Evolutionary conservation across 2,113 vertebrate species (phyloP).

Genomic region (Aythya baeri): DNA sequence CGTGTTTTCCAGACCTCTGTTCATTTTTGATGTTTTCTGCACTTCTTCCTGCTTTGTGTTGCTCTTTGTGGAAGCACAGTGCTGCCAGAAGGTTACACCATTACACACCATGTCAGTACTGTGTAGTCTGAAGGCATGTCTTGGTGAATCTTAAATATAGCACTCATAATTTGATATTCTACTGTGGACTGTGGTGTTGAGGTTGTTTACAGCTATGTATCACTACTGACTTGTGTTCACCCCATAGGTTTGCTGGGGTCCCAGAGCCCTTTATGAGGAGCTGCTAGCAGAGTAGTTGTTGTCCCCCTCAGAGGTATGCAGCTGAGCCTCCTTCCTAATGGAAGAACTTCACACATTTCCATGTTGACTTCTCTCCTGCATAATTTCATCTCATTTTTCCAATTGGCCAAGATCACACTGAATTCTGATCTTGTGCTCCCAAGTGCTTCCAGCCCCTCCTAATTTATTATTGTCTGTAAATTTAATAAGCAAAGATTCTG

Average conservation of each 20-base stretch:
- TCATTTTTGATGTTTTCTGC: background rate
- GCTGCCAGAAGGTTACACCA: background rate
- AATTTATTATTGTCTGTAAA: background rate
- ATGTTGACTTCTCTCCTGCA: background rate
- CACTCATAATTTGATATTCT: background rate
- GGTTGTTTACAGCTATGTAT: background rate
- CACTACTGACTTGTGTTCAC: background rate
- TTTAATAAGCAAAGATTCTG: background rate
- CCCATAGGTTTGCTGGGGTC: background rate
- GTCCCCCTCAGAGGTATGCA: background rate
- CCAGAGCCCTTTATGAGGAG: background rate
- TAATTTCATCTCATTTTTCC: background rate
- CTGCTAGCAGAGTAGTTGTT: background rate
- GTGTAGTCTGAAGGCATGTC: background rate
- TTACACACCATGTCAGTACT: background rate
- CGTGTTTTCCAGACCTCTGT: background rate
- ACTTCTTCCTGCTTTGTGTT: accelerated
- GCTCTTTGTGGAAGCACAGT: background rate
- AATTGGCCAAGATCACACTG: background rate
- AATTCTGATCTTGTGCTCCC: background rate
- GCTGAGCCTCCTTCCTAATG: background rate
- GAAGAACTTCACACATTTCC: background rate
- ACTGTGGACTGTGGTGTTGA: background rate
- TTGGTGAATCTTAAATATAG: background rate
- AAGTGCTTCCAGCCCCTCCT: background rate